Evolutionary conservation across 1,140 invertebrate genomes (phyloP).

Genomic region (Nasonia giraulti): DNA sequence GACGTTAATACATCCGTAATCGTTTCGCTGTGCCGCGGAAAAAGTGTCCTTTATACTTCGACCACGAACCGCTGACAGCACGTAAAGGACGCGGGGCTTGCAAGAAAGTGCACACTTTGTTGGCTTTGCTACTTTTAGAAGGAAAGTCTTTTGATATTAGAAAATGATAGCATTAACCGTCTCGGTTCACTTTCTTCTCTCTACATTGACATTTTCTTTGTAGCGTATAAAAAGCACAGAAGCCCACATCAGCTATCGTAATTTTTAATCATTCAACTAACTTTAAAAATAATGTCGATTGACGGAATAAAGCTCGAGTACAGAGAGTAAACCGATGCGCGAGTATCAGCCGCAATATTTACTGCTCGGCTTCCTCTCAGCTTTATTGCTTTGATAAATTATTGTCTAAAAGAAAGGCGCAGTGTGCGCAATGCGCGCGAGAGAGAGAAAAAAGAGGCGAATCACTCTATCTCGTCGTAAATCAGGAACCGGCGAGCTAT

Average conservation of each 20-base stretch:
- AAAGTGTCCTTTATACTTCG: not conserved
- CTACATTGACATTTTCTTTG: no score
- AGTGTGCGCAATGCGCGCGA: not conserved
- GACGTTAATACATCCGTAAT: slow-evolving; percentile 11
- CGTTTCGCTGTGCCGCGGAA: not conserved
- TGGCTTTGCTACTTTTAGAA: no score
- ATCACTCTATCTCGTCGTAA: slow-evolving; percentile 43
- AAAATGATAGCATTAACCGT: no score
- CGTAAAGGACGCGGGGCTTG: no score
- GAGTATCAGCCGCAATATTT: slow-evolving; percentile 42
- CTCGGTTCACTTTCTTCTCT: no score
- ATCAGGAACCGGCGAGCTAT: slow-evolving; percentile 26
- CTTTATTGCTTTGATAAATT: slow-evolving; percentile 42
- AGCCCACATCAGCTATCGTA: no score
- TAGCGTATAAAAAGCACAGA: no score
- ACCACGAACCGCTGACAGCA: no score
- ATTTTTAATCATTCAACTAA: no score
- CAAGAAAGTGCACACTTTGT: no score
- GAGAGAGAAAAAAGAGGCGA: not conserved
- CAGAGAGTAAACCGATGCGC: not conserved
- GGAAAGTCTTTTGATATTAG: no score
- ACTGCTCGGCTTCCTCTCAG: slow-evolving; percentile 29
- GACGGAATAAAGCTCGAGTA: not conserved
- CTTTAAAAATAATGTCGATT: not conserved
- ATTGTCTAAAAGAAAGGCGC: not conserved